Evolutionary conservation across 37 sponge, comb jelly and placozoan species (phyloP), one percentile per base, ranked within the genome.

Genomic region (Trichoplax adhaerens): DNA sequence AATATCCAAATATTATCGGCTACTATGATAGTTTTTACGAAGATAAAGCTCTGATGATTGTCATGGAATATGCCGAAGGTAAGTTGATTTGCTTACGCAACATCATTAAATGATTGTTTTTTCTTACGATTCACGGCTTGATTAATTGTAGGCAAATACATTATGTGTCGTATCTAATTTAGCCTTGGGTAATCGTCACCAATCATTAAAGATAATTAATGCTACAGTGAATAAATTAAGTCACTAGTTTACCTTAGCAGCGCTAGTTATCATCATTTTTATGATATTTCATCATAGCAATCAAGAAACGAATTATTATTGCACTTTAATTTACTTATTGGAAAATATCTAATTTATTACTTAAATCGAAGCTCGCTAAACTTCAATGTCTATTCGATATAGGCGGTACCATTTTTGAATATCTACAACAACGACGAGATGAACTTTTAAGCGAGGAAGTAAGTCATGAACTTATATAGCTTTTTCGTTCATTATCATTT

Each of bases 1-100:
- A 80, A 55, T 87, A 90, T 51, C 91, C 91, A 47, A 90, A 90
- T 82, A 86, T 90, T 63, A 70, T 90, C 6, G 91, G 76, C 8
- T 81, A 90, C 77, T 80, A 69, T 54, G 91, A 77, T 67, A 86
- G 77, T 60, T 90, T 90, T 73, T 72, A 86, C 58, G 74, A 75
- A 51, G 91, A 90, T 6, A 83, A 80, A 56, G 76, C 84, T 0
- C 81, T 90, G 48, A 86, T 86, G 88, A 90, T 90, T 50, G 87
- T 72, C 58, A 90, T 90, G 91, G 91, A 90, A 77, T 90, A 90
- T 75, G 91, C 91, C 49, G 84, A 87, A 66, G 77, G 77, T 78
- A 57, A 77, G 3, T 29, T 46, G 54, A 55, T 52, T 12, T 66
- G 29, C 29, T 29, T 29, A 29, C 29, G 29, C 29, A 29, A 29